These are phyloP conservation scores for Cairina moschata DNA, from an alignment of 2,113 vertebrate species.

Conservation along the genomic window DNA sequence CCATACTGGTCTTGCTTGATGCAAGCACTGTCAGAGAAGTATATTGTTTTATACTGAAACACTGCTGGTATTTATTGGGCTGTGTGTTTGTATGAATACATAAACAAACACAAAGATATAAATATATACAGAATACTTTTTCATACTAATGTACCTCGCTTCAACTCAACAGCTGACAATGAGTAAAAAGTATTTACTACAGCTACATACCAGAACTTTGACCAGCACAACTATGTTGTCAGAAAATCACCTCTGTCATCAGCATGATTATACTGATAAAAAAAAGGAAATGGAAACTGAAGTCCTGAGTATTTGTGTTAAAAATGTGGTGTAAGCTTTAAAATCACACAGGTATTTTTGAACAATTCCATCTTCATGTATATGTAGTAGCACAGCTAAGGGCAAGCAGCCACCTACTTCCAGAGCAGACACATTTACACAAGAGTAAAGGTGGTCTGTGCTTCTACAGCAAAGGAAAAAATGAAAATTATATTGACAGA, in stretches of 20 bases:
- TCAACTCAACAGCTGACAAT: not conserved
- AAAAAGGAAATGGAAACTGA: not conserved
- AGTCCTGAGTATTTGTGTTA: not conserved
- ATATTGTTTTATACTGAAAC: not conserved
- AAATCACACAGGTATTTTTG: not conserved
- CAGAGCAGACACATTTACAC: not conserved
- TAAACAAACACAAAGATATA: not conserved
- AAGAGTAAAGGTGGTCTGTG: not conserved
- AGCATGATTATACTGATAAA: not conserved
- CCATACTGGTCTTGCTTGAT: not conserved
- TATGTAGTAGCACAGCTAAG: not conserved
- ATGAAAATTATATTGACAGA: not conserved
- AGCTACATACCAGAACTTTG: not conserved
- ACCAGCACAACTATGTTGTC: not conserved
- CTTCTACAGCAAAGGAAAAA: not conserved
- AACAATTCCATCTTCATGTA: not conserved
- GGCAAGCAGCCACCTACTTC: not conserved
- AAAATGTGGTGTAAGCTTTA: not conserved
- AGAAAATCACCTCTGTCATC: not conserved
- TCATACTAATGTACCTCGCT: not conserved
- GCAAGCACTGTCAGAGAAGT: not conserved
- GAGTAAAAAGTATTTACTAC: not conserved
- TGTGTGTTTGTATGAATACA: not conserved
- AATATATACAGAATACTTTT: not conserved
- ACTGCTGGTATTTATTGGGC: not conserved